These are phyloP conservation scores for Rhinoptilus africanus DNA, from an alignment of 2,113 vertebrate genomes.

Conservation along the genomic window DNA sequence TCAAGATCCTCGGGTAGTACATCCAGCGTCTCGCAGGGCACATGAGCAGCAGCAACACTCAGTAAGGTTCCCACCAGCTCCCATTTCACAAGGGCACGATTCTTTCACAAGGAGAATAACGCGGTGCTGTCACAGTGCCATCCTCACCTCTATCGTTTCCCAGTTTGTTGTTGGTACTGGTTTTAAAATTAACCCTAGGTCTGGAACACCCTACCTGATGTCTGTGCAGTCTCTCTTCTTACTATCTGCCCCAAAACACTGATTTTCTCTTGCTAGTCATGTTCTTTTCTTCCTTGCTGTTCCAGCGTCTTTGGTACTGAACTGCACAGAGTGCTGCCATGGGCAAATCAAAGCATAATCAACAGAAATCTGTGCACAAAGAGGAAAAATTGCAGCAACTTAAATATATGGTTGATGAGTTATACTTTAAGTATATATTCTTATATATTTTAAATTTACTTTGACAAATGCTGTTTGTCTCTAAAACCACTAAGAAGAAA, in stretches of 20 bases:
- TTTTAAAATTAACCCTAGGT: not conserved
- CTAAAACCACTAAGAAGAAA: not conserved
- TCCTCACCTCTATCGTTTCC: not conserved
- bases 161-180: not conserved
- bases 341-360: not conserved
- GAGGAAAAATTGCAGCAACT: not conserved
- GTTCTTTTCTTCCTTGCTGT: not conserved
- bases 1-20: not conserved
- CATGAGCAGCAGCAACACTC: not conserved
- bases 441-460: not conserved
- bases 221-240: not conserved
- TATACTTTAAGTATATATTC: not conserved
- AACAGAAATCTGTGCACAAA: not conserved
- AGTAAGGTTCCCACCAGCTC: not conserved
- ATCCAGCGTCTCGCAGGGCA: not conserved
- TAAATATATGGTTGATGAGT: not conserved
- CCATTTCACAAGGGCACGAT: not conserved
- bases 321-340: not conserved
- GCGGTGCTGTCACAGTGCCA: not conserved
- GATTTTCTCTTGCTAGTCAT: not conserved
- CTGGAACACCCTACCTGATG: not conserved
- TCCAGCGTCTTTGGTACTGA: not conserved
- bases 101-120: not conserved
- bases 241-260: not conserved
- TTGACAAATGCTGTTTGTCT: not conserved